A percentile compares a stretch with the other conserved stretches of the same genome.
phyloP scores from a whole-genome alignment of 2,888 invertebrate species.

The Ormyrus labotus region DNA sequence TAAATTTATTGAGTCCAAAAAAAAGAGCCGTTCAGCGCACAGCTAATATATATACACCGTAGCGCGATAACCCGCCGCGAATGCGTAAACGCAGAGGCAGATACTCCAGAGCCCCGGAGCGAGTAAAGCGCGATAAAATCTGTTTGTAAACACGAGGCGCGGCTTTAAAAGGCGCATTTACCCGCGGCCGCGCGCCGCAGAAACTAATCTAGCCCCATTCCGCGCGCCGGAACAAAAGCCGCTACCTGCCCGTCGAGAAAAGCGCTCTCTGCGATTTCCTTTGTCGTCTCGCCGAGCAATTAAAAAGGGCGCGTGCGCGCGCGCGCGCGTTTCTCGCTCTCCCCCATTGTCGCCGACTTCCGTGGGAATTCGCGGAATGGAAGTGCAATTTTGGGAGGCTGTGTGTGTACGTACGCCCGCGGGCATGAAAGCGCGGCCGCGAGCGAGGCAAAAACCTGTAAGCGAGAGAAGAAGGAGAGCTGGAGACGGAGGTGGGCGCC shows the following conservation, averaged over 20 bases:
- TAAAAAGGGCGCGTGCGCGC: not conserved
- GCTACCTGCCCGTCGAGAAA: not conserved
- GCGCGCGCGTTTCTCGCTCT: not conserved
- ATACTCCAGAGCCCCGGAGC: not conserved
- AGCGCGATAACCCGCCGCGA: not conserved
- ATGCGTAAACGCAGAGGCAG: not conserved
- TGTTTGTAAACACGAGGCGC: conserved; percentile 34
- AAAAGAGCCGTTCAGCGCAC: too few relatives aligned
- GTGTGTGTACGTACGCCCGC: conserved; percentile 23
- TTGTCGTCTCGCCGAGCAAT: not conserved
- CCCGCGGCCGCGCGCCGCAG: not conserved
- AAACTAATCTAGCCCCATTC: conserved; percentile 27
- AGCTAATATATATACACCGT: too few relatives aligned
- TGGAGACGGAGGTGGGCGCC: conserved; percentile 23
- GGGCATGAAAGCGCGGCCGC: conserved; percentile 56
- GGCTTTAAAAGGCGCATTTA: not conserved
- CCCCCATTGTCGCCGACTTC: conserved; percentile 70
- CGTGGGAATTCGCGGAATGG: conserved; percentile 75
- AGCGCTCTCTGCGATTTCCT: conserved; percentile 15
- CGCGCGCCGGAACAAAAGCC: not conserved
- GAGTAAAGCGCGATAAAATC: conserved; percentile 27
- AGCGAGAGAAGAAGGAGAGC: conserved; percentile 20
- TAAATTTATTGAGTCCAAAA: too few relatives aligned
- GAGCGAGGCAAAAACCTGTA: conserved; percentile 30
- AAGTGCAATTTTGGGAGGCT: conserved; percentile 71